phyloP scores from a whole-genome alignment of 2,113 vertebrate genomes.

The Phaetusa simplex region DNA sequence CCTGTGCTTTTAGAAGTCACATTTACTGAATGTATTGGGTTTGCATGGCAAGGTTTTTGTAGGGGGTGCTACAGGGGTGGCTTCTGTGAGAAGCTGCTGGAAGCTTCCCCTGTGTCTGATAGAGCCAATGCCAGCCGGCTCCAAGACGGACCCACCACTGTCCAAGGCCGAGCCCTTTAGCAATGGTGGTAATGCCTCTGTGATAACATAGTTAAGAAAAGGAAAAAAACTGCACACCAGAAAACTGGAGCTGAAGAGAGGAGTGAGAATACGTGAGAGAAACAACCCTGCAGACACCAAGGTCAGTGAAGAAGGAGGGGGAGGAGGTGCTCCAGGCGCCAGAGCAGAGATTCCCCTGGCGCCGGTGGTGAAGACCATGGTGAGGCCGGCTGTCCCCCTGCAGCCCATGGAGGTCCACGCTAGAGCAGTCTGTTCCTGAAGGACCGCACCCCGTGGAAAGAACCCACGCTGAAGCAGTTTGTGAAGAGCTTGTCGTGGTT shows the following conservation, averaged over 20 bases:
- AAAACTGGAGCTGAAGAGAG: neutral
- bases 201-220: neutral
- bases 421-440: neutral
- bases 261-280: neutral
- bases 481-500: neutral
- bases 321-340: neutral
- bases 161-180: neutral
- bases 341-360: neutral
- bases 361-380: neutral
- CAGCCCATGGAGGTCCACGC: neutral
- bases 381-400: neutral
- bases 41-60: neutral
- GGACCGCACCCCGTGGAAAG: neutral
- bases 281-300: neutral
- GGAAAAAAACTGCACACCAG: neutral
- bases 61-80: neutral
- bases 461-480: neutral
- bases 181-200: neutral
- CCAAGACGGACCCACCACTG: neutral
- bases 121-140: neutral
- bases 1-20: neutral
- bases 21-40: neutral
- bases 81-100: neutral
- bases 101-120: neutral
- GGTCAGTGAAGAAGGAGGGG: neutral